Percentiles rank a stretch among this genome's conserved stretches.
These are phyloP conservation scores for Plodia interpunctella DNA, from an alignment of 1,140 invertebrate genomes.

Conservation along the genomic window DNA sequence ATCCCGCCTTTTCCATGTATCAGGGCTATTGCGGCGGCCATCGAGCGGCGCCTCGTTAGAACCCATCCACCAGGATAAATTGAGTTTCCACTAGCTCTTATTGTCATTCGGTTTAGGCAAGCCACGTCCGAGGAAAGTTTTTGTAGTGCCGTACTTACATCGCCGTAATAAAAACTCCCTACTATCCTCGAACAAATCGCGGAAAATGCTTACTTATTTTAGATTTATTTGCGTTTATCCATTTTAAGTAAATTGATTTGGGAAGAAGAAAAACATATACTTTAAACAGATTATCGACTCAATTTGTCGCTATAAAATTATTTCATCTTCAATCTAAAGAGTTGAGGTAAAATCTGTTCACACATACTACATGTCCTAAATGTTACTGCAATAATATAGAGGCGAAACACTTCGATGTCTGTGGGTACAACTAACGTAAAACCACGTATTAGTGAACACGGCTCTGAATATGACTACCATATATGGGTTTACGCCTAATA, in stretches of 20 bases:
- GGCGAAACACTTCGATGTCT: too few species aligned
- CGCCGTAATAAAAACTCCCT: slow-evolving; percentile 2
- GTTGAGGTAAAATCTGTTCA: too few species aligned
- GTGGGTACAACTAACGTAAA: too few species aligned
- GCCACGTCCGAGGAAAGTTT: slow-evolving; percentile 19
- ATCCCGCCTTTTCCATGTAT: slow-evolving; percentile 57
- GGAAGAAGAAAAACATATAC: too few species aligned
- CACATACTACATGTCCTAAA: too few species aligned
- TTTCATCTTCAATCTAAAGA: too few species aligned
- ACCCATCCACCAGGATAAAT: slow-evolving; percentile 32
- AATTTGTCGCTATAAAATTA: too few species aligned
- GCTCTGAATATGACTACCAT: background rate
- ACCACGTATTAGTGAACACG: background rate
- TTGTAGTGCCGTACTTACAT: slow-evolving; percentile 6
- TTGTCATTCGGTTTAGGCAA: slow-evolving; percentile 26
- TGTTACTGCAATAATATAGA: too few species aligned
- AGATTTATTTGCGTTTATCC: background rate
- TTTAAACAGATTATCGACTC: too few species aligned
- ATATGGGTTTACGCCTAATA: too few species aligned
- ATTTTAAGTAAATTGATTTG: background rate
- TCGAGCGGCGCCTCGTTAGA: slow-evolving; percentile 30
- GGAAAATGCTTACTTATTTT: background rate
- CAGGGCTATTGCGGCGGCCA: slow-evolving; percentile 25
- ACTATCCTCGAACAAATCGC: background rate
- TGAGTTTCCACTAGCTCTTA: slow-evolving; percentile 33